phyloP scores from a whole-genome alignment of 2,113 vertebrate genomes.

The Pagrus major region DNA sequence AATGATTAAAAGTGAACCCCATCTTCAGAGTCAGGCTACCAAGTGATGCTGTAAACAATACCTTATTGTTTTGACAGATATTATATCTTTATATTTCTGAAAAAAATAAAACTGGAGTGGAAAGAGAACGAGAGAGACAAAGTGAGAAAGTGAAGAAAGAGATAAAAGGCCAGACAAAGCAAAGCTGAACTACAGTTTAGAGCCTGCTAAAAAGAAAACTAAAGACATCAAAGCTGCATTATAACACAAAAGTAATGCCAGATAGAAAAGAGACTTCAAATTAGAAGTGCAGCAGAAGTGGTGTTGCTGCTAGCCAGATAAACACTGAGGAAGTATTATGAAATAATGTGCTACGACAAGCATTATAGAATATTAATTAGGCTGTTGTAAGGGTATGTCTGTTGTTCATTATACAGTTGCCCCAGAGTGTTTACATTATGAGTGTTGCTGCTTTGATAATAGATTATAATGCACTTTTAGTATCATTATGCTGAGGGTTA shows the following conservation, averaged over 20 bases:
- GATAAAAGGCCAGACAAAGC: background rate
- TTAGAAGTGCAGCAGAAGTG: background rate
- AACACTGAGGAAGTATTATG: slow-evolving; percentile 5
- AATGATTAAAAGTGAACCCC: slow-evolving; percentile 21
- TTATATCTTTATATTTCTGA: background rate
- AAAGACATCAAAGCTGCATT: background rate
- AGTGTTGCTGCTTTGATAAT: slow-evolving; percentile 32
- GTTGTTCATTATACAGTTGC: slow-evolving; percentile 28
- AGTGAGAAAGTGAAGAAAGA: background rate
- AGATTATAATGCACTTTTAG: slow-evolving; percentile 24
- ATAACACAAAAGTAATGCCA: background rate
- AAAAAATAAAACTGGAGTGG: background rate
- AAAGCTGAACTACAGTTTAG: background rate
- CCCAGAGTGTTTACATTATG: background rate
- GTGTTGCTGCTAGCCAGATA: slow-evolving; percentile 1
- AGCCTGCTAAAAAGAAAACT: background rate
- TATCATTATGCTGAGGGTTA: slow-evolving; percentile 37
- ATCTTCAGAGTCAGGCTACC: slow-evolving; percentile 17
- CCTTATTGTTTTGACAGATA: background rate
- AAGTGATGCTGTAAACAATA: background rate
- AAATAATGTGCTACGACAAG: slow-evolving; percentile 13
- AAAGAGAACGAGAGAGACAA: background rate
- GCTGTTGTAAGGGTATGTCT: background rate
- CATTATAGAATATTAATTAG: background rate
- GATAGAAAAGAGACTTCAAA: background rate